These are phyloP conservation scores for Opisthocomus hoazin DNA, from an alignment of 2,113 vertebrate genomes.

Conservation along the genomic window DNA sequence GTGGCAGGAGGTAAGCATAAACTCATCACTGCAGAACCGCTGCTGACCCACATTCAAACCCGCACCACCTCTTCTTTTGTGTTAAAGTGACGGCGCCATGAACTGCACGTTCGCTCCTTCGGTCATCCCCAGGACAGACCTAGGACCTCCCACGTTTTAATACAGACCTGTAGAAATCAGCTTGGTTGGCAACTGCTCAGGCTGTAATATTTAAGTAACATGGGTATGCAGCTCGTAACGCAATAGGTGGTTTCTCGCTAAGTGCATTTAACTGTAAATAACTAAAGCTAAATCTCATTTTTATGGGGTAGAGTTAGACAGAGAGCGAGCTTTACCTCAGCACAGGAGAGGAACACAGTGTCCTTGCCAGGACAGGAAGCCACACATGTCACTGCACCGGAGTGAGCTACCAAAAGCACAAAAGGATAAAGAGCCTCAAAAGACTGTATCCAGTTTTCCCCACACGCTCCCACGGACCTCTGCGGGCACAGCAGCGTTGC, in stretches of 20 bases:
- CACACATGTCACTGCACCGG: slow-evolving; percentile 80
- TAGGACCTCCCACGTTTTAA: neutral
- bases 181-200: neutral
- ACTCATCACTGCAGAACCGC: neutral
- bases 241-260: neutral
- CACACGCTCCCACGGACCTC: neutral
- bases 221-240: neutral
- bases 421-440: slow-evolving; percentile 1
- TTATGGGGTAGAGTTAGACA: neutral
- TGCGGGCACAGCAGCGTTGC: neutral
- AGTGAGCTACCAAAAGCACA: slow-evolving; percentile 78
- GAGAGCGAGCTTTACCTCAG: slow-evolving; percentile 76
- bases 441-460: neutral
- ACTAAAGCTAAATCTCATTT: neutral
- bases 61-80: neutral
- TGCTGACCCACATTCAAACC: neutral
- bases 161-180: neutral
- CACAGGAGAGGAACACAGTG: slow-evolving; percentile 88
- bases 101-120: neutral
- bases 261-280: neutral
- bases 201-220: neutral
- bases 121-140: neutral
- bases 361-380: slow-evolving; percentile 87
- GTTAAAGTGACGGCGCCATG: neutral
- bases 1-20: neutral